Evolutionary conservation across 2,113 vertebrate genomes (phyloP), one percentile per base, ranked within the genome.

Genomic region (Zingel zingel): DNA sequence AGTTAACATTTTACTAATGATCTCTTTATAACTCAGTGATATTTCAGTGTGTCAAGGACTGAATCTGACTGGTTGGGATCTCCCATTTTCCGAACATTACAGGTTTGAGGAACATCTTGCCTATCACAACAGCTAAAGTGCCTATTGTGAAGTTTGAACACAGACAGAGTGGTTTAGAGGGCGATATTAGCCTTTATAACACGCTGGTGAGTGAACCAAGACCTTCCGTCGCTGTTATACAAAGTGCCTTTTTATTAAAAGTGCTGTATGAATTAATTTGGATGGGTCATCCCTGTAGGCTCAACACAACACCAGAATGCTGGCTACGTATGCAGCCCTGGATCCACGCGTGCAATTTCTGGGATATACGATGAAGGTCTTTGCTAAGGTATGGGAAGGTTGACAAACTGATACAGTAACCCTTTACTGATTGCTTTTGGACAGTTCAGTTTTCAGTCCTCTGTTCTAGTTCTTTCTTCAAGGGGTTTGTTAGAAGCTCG

Each of bases 121-220:
- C 98, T 91, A 99, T 99, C 94, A 99, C 98, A 71, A 99, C 98
- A 94, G 98, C 98, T 95, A 99, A 99, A 97, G 98, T 99, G 96
- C 98, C 98, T 96, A 99, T 99, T 56, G 98, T 99, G 75, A 99
- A 99, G 94, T 99, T 99, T 94, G 98, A 99, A 83, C 98, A 99
- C 93, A 94, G 96, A 88, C 94, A 97, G 83, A 99, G 98, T 82
- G 96, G 97, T 43, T 93, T 99, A 92, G 98, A 99, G 93, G 98
- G 98, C 51, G 98, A 99, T 74, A 99, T 99, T 89, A 99, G 98
- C 92, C 96, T 99, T 58, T 99, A 99, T 89, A 99, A 99, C 87
- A 99, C 98, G 10, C 93, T 99, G 96, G 98, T 99, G 91, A 96
- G 97, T 75, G 56, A 19, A 77, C 2, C 9, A 51, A 27, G 73